A percentile compares a stretch with the other conserved stretches of the same genome.
Evolutionary conservation across 2,888 invertebrate species (phyloP).

Genomic region (Cataglyphis altisquamis): DNA sequence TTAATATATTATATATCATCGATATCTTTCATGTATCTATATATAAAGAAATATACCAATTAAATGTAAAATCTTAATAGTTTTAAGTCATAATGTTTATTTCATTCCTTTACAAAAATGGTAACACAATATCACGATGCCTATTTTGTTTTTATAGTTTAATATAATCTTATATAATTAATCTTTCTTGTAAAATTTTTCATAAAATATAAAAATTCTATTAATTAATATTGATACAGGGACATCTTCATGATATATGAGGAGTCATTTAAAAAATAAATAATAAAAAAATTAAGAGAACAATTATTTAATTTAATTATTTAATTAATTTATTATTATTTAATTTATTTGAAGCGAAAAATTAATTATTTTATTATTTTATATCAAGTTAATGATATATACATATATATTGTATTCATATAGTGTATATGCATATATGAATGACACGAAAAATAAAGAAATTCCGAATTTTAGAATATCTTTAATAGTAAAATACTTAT

Average conservation of each 20-base stretch:
- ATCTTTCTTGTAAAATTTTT: not conserved
- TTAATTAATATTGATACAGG: too few relatives aligned
- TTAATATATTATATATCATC: conserved; percentile 73
- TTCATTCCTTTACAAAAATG: not conserved
- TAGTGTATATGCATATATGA: too few relatives aligned
- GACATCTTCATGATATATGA: too few relatives aligned
- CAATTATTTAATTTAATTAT: too few relatives aligned
- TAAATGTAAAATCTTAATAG: conserved; percentile 62
- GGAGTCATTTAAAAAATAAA: too few relatives aligned
- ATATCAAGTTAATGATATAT: too few relatives aligned
- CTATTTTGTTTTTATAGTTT: not conserved
- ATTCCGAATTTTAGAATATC: too few relatives aligned
- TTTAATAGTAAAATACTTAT: too few relatives aligned
- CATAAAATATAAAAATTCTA: not conserved
- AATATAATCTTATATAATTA: not conserved
- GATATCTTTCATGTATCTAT: conserved; percentile 59
- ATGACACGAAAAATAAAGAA: too few relatives aligned
- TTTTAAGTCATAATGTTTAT: conserved; percentile 17
- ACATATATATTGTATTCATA: not conserved
- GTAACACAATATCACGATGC: not conserved
- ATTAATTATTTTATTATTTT: too few relatives aligned
- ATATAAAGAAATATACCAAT: conserved; percentile 71
- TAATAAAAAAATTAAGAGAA: too few relatives aligned
- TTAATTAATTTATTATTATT: too few relatives aligned
- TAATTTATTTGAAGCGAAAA: not conserved